Evolutionary conservation across 2,888 invertebrate species (phyloP), one percentile per base, ranked within the genome.

Genomic region (Anodontia alba): DNA sequence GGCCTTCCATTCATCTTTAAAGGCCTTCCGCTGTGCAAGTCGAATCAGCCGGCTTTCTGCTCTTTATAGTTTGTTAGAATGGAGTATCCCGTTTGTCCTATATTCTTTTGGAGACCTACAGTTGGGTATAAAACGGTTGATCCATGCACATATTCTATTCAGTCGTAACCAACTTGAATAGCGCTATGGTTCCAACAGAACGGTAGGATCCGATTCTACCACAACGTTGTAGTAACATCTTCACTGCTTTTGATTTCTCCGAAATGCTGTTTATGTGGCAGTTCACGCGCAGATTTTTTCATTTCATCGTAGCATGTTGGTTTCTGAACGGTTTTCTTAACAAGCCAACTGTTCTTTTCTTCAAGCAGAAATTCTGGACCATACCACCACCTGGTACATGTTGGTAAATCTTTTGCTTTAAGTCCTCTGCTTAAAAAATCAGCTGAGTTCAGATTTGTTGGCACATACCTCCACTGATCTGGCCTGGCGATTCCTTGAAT

Each of bases 401-500:
- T 38, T 8, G 12, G 7, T 12, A 38, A 38, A 38, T 38, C 12
- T 38, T 5, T 12, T 5, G 38, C 38, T 8, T 12, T 38, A 20
- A 72, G 17, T 49, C 20, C 17, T 1, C 54, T 36, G 31, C 23
- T 33, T n/a, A 36, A 49, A 8, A 51, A 33, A 57, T 66, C 79
- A 26, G 79, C 73, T 26, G 71, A 67, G 38, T 83, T 83, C 26
- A 51, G 36, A 20, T 5, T 33, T 5, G 67, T 57, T 8, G 78
- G 76, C 3, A 80, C 69, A 69, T 80, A 54, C 15, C 78, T 31
- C 83, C 80, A 83, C 33, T 83, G 83, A 1, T 57, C 36, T 17
- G 83, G 80, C 17, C 72, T 68, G 0, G 80, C 72, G 23, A 29
- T 31, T 26, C 26, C 54, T 26, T 87, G 87, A 23, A 89, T 87